Percentiles rank a stretch among this genome's conserved stretches.
These are phyloP conservation scores for Rhyacichthys aspro DNA, from an alignment of 2,797 vertebrate genomes.

Conservation along the genomic window DNA sequence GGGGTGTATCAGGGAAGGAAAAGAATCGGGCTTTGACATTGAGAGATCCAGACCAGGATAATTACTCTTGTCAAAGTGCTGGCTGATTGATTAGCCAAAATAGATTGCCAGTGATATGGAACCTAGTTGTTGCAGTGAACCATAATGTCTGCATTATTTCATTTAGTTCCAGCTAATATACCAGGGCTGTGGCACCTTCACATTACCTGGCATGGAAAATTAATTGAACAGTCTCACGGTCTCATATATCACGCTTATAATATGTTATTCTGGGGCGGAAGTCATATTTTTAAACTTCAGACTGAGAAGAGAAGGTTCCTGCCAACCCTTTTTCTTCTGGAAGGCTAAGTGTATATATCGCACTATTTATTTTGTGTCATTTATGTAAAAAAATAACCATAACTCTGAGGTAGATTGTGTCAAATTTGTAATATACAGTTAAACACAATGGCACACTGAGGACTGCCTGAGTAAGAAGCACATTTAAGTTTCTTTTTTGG, in stretches of 20 bases:
- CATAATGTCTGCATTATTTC: constrained; percentile 76
- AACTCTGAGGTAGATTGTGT: too few species aligned
- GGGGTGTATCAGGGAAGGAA: constrained; percentile 14
- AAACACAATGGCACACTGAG: background rate
- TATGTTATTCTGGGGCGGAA: constrained; percentile 51
- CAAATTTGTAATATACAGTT: too few species aligned
- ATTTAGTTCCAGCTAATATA: constrained; percentile 79
- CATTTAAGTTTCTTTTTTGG: background rate
- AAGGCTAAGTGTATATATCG: background rate
- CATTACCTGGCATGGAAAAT: constrained; percentile 63
- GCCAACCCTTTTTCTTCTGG: constrained; percentile 17
- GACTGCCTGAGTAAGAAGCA: background rate
- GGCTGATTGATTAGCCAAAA: constrained; percentile 80
- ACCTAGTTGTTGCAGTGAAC: constrained; percentile 81
- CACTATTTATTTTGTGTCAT: too few species aligned
- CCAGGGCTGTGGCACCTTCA: constrained; percentile 56
- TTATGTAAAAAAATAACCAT: too few species aligned
- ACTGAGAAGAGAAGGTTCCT: constrained; percentile 26
- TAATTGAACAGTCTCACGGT: constrained; percentile 58
- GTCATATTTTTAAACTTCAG: constrained; percentile 50
- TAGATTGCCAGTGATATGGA: constrained; percentile 75
- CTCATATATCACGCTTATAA: constrained; percentile 70
- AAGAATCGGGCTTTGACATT: constrained; percentile 20
- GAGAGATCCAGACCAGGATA: constrained; percentile 40
- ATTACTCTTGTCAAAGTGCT: constrained; percentile 66